Evolutionary conservation across 2,888 invertebrate species (phyloP).

Genomic region (Drosophila demipolita): DNA sequence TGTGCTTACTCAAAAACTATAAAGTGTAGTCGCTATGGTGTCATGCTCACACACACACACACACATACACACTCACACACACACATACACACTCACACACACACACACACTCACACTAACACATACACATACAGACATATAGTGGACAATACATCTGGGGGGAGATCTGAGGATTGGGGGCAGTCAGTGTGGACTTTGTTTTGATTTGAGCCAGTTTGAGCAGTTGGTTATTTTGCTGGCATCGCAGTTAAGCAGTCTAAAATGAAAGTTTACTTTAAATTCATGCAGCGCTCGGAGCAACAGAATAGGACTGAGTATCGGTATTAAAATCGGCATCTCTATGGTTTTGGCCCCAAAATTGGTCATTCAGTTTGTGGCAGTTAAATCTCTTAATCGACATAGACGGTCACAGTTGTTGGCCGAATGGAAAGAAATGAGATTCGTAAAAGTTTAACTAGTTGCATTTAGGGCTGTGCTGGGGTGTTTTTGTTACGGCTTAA

Average conservation of each 20-base stretch:
- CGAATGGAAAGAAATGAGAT: constrained; percentile 51
- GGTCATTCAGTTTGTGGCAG: constrained; percentile 41
- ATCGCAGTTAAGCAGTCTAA: constrained; percentile 33
- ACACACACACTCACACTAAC: constrained; percentile 8
- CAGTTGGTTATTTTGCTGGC: constrained; percentile 16
- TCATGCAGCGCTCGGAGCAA: constrained; percentile 15
- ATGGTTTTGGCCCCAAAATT: constrained; percentile 21
- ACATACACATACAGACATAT: background rate
- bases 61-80: constrained; percentile 43
- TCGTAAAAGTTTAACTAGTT: constrained; percentile 68
- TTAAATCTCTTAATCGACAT: constrained; percentile 77
- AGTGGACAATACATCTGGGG: background rate
- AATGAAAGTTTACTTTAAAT: constrained; percentile 67
- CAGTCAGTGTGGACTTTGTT: constrained; percentile 40
- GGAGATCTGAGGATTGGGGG: background rate
- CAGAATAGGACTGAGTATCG: background rate
- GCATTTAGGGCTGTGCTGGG: constrained; percentile 49
- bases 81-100: constrained; percentile 14
- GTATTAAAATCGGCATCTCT: constrained; percentile 15
- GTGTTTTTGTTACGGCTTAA: background rate
- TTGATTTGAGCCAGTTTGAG: constrained; percentile 58
- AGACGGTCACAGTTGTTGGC: constrained; percentile 64
- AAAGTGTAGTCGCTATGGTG: constrained; percentile 59
- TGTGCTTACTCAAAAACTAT: constrained; percentile 63
- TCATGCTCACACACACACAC: constrained; percentile 53